Percentiles rank a stretch among this genome's conserved stretches.
Conservation (phyloP, 2,113 vertebrate genomes). For the Butorides virescens region DNA sequence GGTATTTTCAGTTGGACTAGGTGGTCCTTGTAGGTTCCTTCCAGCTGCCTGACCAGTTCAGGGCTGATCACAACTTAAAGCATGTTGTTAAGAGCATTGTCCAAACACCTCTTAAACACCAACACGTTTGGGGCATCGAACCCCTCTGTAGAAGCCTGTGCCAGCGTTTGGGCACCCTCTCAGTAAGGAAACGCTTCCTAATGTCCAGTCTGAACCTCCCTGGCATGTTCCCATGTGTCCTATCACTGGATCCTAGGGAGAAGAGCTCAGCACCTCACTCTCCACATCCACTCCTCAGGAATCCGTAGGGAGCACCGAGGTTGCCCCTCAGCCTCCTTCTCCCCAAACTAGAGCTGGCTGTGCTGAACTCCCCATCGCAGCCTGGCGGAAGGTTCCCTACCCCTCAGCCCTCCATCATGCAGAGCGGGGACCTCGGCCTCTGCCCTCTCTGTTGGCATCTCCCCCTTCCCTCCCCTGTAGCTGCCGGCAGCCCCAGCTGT, state of each 20-base stretch:
- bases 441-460: background rate
- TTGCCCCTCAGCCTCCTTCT: background rate
- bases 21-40: no score
- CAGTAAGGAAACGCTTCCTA: background rate
- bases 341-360: background rate
- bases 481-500: background rate
- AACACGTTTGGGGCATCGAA: background rate
- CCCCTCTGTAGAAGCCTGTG: background rate
- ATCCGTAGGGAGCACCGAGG: background rate
- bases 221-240: fast-evolving
- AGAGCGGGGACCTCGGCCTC: background rate
- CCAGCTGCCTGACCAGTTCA: background rate
- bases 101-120: background rate
- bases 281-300: background rate
- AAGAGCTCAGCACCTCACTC: background rate
- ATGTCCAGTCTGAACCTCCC: background rate
- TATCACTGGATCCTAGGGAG: background rate
- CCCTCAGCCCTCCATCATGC: background rate
- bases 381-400: background rate
- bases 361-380: fast-evolving
- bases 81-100: background rate
- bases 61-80: background rate
- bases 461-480: background rate
- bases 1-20: background rate
- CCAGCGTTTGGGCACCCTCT: background rate